Base-by-base conservation (phyloP, 2,888 invertebrate species). In the Scrobipalpa atriplicella region DNA sequence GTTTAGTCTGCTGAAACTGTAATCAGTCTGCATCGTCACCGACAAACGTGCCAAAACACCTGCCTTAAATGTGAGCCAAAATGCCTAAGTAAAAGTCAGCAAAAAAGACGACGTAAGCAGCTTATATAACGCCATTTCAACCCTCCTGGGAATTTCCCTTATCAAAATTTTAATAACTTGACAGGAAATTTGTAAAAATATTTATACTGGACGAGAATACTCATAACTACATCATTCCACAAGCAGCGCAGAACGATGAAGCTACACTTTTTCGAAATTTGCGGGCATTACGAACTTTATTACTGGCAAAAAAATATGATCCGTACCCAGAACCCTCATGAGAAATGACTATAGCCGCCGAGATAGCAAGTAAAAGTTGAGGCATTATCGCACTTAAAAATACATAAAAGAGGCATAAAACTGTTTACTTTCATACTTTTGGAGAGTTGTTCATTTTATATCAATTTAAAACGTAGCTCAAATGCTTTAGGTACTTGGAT, bases 391-490 rank as follows among this genome's bases (percentile, higher is more conserved):
- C 66, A 68, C 66, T 68, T 68, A 68, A 66, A 66, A 66, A 66
- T 66, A 64, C 52, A 68, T 66, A 66, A 66, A 66, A 66, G 54
- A 54, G 64, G n/a, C 66, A 54, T 66, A 66, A 58, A 60, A 65
- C 58, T 56, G 61, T 67, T 64, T 61, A 38, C 11, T 56, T 60
- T 64, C 58, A 63, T 65, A 69, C 60, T 67, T 68, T 66, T 39
- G 52, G 60, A 67, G 52, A 43, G 29, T 9, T 65, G 52, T 62
- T 41, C 66, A 61, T 66, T 52, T 63, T 41, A 64, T 68, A 41
- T 56, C 41, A 64, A 38, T 89, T 38, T n/a, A 5, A n/a, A 47
- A 47, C 36, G 36, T 16, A 29, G 3, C 62, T 52, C n/a, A 63
- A 63, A 11, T n/a, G n/a, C n/a, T 21, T 52, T 52, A 18, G 5